Evolutionary conservation across 2,888 invertebrate genomes (phyloP), one percentile per base, ranked within the genome.

Genomic region (Conops quadrifasciatus): DNA sequence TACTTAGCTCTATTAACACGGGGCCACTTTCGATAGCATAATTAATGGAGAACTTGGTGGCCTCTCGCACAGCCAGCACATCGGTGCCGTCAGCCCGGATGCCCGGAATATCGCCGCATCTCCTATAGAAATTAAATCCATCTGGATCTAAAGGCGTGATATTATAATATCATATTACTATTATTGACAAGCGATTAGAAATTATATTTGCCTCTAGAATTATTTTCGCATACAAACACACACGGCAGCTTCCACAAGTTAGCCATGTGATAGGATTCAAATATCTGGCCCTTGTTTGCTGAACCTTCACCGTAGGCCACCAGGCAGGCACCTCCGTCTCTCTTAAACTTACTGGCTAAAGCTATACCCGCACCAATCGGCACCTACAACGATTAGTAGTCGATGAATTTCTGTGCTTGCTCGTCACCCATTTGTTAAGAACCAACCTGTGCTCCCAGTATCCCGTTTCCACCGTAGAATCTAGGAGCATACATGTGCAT

Each of bases 171-270:
- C 19, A 7, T 11, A 56, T 56, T 56, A 56, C 13, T 24, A n/a
- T 24, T n/a, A n/a, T n/a, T n/a, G n/a, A n/a, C n/a, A 24, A 21
- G 2, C 13, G 13, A 56, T 56, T 56, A 19, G 2, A 21, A 56
- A 56, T 56, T 30, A 19, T 9, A 43, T 7, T 24, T 16, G 47
- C 47, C 5, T 21, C 56, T 56, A 82, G 97, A 99, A 75, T 99
- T 99, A 86, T 99, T 99, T 88, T 99, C 98, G 84, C 98, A 98
- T 51, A 98, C 92, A 84, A 96, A 98, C 77, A 98, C 93, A 75
- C 91, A 91, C 0, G 98, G 99, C 76, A 98, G 84, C 80, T 94
- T 90, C 97, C 96, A 97, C 70, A 99, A 88, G 85, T 96, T 95
- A 9, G 98, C 94, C 90, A 99, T 98, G 84, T 99, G 99, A 86